Percentiles rank a stretch among this genome's conserved stretches.
phyloP scores from a whole-genome alignment of 1,140 invertebrate species.

The Papilio polyxenes region DNA sequence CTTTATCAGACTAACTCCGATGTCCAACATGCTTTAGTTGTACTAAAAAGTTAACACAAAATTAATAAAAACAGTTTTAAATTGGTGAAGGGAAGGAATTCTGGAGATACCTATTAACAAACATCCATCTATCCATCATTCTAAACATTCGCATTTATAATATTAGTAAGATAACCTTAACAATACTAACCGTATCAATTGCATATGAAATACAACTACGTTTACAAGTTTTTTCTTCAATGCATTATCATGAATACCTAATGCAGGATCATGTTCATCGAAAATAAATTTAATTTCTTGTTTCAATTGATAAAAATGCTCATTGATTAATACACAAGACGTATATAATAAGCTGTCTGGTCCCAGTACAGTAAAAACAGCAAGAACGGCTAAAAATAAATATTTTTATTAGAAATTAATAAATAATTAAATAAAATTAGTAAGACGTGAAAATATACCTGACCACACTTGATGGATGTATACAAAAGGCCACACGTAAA shows the following conservation, averaged over 20 bases:
- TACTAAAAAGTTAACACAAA: too few relatives aligned
- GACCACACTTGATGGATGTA: conserved; percentile 31
- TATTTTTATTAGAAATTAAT: background rate
- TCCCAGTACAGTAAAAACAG: conserved; percentile 22
- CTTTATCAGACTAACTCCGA: too few relatives aligned
- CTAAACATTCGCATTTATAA: too few relatives aligned
- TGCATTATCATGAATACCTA: background rate
- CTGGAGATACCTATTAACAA: too few relatives aligned
- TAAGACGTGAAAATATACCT: background rate
- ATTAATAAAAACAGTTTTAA: too few relatives aligned
- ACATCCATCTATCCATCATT: too few relatives aligned
- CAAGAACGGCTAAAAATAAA: conserved; percentile 12
- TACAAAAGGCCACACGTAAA: conserved; percentile 7
- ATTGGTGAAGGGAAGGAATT: too few relatives aligned
- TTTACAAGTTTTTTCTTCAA: conserved; percentile 1
- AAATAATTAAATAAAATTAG: background rate
- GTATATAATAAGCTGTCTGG: conserved; percentile 21
- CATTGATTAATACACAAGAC: conserved; percentile 23
- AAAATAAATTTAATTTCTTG: conserved; percentile 14
- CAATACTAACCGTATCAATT: background rate
- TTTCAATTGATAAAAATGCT: conserved; percentile 29
- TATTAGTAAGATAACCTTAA: background rate
- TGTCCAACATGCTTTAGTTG: too few relatives aligned
- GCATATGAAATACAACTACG: background rate
- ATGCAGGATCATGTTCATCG: background rate